Evolutionary conservation across 2,113 vertebrate genomes (phyloP).

Genomic region (Gavialis gangeticus): DNA sequence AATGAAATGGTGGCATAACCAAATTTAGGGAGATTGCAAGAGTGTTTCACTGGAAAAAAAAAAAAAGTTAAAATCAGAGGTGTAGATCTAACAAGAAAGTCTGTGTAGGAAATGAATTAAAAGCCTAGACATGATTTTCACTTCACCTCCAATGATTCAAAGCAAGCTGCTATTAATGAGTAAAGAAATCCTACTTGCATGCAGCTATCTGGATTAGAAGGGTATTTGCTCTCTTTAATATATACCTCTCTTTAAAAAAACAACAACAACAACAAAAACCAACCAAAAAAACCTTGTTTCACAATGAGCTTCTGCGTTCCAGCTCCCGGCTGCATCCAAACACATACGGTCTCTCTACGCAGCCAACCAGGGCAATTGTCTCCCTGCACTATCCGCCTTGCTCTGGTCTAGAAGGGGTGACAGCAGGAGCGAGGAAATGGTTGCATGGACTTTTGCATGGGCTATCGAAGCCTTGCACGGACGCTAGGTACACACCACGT

Average conservation of each 20-base stretch:
- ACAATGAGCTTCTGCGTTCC: not conserved
- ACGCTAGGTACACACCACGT: too few relatives aligned
- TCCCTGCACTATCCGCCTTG: too few relatives aligned
- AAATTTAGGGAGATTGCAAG: conserved; percentile 39
- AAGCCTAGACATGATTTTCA: not conserved
- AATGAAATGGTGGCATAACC: conserved; percentile 62
- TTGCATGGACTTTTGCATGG: too few relatives aligned
- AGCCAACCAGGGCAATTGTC: too few relatives aligned
- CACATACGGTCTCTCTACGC: not conserved
- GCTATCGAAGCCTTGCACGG: too few relatives aligned
- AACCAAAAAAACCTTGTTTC: too few relatives aligned
- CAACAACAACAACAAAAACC: not conserved
- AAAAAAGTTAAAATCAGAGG: conserved; percentile 10
- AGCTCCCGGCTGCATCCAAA: not conserved
- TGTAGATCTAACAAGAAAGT: conserved; percentile 49
- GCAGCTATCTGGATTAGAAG: not conserved
- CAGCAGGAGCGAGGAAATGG: too few relatives aligned
- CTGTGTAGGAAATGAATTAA: conserved; percentile 42
- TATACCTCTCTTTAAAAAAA: not conserved
- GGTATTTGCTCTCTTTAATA: not conserved
- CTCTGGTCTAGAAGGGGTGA: too few relatives aligned
- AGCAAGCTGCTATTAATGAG: conserved; percentile 11
- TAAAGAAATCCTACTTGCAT: not conserved
- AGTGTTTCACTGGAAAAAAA: conserved; percentile 11
- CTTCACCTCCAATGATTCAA: not conserved